These are phyloP conservation scores for Ceyx melanurus DNA, from an alignment of 2,113 vertebrate species.

Conservation along the genomic window DNA sequence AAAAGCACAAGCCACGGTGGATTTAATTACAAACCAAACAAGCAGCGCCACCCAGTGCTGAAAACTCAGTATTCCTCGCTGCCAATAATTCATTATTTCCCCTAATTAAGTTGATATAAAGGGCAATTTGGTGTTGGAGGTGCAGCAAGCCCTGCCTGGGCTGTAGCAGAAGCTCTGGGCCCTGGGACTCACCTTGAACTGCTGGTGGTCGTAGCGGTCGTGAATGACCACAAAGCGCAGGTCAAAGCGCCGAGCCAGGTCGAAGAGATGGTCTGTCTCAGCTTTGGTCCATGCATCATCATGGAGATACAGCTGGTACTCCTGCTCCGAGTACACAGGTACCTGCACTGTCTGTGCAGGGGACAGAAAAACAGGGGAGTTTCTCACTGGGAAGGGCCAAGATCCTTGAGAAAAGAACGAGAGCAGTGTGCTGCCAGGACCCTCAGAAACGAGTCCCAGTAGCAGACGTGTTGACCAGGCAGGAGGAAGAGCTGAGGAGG, in stretches of 20 bases:
- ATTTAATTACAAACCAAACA: conserved; percentile 57
- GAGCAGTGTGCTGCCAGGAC: not conserved
- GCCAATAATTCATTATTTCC: conserved; percentile 55
- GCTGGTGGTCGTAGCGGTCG: conserved; percentile 97
- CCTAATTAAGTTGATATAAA: conserved; percentile 55
- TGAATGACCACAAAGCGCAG: conserved; percentile 94
- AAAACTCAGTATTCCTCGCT: conserved; percentile 44
- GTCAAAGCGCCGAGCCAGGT: conserved; percentile 95
- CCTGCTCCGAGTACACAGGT: conserved; percentile 96
- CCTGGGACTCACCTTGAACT: conserved; percentile 88
- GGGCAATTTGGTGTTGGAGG: conserved; percentile 25
- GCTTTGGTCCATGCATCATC: conserved; percentile 98
- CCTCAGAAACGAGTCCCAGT: not conserved
- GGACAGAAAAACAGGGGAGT: not conserved
- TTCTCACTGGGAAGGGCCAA: not conserved
- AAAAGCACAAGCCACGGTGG: not conserved
- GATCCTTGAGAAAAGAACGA: not conserved
- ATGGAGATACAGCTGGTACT: conserved; percentile 96
- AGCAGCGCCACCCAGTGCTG: conserved; percentile 28
- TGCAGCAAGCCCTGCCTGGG: not conserved
- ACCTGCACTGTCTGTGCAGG: conserved; percentile 87
- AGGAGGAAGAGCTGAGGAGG: not conserved
- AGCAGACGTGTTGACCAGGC: not conserved
- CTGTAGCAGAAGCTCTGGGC: not conserved
- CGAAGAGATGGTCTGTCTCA: conserved; percentile 97